Conservation (phyloP, 1,140 invertebrate species). For the Drosophila navojoa region DNA sequence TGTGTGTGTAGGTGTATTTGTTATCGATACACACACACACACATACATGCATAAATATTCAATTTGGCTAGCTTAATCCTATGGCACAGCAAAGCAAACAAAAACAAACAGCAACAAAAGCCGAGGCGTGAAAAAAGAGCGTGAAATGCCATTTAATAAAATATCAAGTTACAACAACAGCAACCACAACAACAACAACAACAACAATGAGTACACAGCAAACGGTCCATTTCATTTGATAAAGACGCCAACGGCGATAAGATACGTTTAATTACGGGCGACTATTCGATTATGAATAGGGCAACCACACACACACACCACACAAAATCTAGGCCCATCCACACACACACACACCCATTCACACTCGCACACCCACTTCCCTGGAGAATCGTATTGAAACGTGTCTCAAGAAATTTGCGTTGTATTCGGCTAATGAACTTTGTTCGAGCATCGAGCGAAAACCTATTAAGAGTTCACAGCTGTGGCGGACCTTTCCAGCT, state of each 20-base stretch:
- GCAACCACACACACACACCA: slow-evolving; percentile 13
- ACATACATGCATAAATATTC: slow-evolving; percentile 23
- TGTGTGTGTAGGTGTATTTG: slow-evolving; percentile 36
- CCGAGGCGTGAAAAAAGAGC: slow-evolving; percentile 54
- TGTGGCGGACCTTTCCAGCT: neutral
- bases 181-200: slow-evolving; percentile 23
- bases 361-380: slow-evolving; percentile 23
- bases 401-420: neutral
- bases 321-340: neutral
- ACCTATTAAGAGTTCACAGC: neutral
- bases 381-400: neutral
- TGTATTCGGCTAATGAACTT: slow-evolving; percentile 4
- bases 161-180: slow-evolving; percentile 73
- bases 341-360: neutral
- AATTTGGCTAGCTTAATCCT: slow-evolving; percentile 74
- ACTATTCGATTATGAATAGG: slow-evolving; percentile 38
- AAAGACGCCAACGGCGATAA: slow-evolving; percentile 60
- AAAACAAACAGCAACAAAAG: slow-evolving; percentile 58
- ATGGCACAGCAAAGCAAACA: slow-evolving; percentile 66
- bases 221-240: slow-evolving; percentile 71
- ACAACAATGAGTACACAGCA: slow-evolving; percentile 33
- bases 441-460: neutral
- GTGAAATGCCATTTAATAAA: slow-evolving; percentile 77
- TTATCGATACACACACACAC: slow-evolving; percentile 34
- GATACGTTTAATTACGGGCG: slow-evolving; percentile 70